Evolutionary conservation across 2,888 invertebrate species (phyloP).

Genomic region (Dryocosmus kuriphilus): DNA sequence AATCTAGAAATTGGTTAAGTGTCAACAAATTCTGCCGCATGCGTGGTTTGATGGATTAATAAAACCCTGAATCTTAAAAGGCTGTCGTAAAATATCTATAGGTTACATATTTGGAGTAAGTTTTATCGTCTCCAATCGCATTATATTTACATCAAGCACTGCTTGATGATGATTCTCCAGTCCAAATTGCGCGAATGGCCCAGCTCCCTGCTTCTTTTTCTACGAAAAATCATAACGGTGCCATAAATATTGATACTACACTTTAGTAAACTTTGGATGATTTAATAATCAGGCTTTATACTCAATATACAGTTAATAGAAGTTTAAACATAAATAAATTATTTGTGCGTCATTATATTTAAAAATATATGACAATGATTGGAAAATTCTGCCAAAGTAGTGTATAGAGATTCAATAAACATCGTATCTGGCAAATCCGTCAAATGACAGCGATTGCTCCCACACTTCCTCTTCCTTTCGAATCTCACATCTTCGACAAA

Average conservation of each 20-base stretch:
- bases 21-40: not conserved
- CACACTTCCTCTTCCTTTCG: too few relatives aligned
- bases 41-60: not conserved
- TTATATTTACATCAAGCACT: slow-evolving; percentile 1
- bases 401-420: too few relatives aligned
- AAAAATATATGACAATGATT: too few relatives aligned
- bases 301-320: too few relatives aligned
- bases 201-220: not conserved
- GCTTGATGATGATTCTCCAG: not conserved
- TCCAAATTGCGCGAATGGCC: slow-evolving; percentile 2
- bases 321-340: too few relatives aligned
- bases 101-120: not conserved
- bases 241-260: not conserved
- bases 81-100: not conserved
- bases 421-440: too few relatives aligned
- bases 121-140: not conserved
- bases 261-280: not conserved
- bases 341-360: too few relatives aligned
- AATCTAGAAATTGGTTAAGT: not conserved
- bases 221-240: too few relatives aligned
- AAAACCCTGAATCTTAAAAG: not conserved
- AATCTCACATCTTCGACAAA: too few relatives aligned
- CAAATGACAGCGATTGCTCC: too few relatives aligned
- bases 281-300: not conserved
- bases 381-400: too few relatives aligned